phyloP scores from a whole-genome alignment of 2,113 vertebrate genomes.

The Trichechus manatus region DNA sequence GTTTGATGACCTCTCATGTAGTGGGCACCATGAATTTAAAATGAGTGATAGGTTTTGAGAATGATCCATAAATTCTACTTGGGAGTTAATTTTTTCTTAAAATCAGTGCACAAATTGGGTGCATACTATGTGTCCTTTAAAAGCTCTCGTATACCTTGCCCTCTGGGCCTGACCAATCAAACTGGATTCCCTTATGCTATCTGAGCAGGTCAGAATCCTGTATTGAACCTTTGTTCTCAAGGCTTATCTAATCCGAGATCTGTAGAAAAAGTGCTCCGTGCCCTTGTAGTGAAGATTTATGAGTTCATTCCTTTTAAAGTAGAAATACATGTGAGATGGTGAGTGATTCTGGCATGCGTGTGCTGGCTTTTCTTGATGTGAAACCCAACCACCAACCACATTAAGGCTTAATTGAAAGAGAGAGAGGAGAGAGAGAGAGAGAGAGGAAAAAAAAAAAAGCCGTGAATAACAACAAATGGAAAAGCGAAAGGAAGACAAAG shows the following conservation, averaged over 20 bases:
- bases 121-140: neutral
- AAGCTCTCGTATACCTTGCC: neutral
- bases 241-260: constrained; percentile 67
- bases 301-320: constrained; percentile 78
- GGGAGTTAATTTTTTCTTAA: constrained; percentile 60
- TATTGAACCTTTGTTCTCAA: constrained; percentile 42
- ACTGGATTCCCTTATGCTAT: constrained; percentile 42
- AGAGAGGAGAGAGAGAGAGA: neutral
- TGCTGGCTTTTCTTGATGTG: constrained; percentile 29
- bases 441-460: neutral
- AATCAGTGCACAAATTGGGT: constrained; percentile 2
- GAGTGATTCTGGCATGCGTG: constrained; percentile 61
- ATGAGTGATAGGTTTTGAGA: constrained; percentile 52
- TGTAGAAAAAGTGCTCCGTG: constrained; percentile 66
- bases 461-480: constrained; percentile 24
- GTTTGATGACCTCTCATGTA: neutral
- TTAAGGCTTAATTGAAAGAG: constrained; percentile 69
- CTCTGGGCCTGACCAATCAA: constrained; percentile 56
- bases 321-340: constrained; percentile 70
- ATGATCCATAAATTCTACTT: constrained; percentile 32
- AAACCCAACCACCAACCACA: neutral
- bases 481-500: constrained; percentile 52
- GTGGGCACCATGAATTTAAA: constrained; percentile 15
- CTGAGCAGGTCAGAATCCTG: constrained; percentile 66
- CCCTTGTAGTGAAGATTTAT: constrained; percentile 80